Percentiles rank a stretch among this genome's conserved stretches.
phyloP scores from a whole-genome alignment of 2,113 vertebrate genomes.

The Lepidiolamprologus cunningtoni region DNA sequence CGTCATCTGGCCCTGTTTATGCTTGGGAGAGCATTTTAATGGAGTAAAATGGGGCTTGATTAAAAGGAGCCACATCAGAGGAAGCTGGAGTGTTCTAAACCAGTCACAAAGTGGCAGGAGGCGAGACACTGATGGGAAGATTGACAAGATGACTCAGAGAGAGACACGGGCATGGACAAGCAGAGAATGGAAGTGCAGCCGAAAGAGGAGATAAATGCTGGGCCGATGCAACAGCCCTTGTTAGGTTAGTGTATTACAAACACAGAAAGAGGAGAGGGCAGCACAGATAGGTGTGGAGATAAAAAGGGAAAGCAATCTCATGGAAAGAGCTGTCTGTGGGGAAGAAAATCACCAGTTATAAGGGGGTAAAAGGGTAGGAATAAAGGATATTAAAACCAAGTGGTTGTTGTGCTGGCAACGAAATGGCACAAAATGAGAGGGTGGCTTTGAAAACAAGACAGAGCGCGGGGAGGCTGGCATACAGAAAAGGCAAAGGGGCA shows the following conservation, averaged over 20 bases:
- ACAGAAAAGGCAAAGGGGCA: neutral
- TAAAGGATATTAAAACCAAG: slow-evolving; percentile 19
- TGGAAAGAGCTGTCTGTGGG: neutral
- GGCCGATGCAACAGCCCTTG: neutral
- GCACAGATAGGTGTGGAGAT: neutral
- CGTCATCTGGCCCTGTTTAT: slow-evolving; percentile 35
- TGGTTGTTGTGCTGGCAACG: neutral
- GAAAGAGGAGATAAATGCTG: neutral
- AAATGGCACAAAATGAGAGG: slow-evolving; percentile 7
- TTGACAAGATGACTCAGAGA: slow-evolving; percentile 36
- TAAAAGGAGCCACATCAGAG: slow-evolving; percentile 45
- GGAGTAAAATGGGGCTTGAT: slow-evolving; percentile 51
- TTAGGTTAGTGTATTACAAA: neutral
- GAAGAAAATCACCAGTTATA: neutral
- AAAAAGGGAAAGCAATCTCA: slow-evolving; percentile 2
- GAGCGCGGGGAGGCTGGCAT: neutral
- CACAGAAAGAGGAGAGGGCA: neutral
- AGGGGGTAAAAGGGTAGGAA: neutral
- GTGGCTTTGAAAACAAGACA: neutral
- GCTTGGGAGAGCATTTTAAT: slow-evolving; percentile 51
- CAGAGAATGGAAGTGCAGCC: neutral
- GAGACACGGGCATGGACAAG: neutral
- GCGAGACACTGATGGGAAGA: slow-evolving; percentile 7
- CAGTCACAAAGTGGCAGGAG: slow-evolving; percentile 4
- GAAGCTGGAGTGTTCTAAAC: slow-evolving; percentile 14